phyloP scores from a whole-genome alignment of 2,113 vertebrate genomes.

The Malurus elegans region DNA sequence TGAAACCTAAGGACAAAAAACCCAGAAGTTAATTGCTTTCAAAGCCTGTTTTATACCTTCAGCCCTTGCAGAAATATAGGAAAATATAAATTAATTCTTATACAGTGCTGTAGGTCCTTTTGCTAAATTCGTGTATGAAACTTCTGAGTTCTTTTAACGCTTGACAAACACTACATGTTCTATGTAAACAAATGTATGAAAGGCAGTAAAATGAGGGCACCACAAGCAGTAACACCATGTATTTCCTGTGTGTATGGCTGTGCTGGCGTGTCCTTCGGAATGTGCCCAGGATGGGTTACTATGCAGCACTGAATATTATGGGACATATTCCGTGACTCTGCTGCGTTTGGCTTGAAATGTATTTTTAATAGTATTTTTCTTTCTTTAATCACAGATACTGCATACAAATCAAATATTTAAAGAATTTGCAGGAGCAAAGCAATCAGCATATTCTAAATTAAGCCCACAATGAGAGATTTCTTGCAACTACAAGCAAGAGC shows the following conservation, averaged over 20 bases:
- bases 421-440: slow-evolving; percentile 32
- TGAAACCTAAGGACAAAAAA: background rate
- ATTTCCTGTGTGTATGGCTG: rapidly evolving
- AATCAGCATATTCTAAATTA: slow-evolving; percentile 53
- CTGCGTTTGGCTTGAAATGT: background rate
- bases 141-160: background rate
- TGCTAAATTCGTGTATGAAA: background rate
- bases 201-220: background rate
- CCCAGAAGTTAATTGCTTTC: background rate
- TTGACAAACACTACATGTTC: background rate
- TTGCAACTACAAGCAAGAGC: slow-evolving; percentile 48
- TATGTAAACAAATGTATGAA: background rate
- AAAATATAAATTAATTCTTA: background rate
- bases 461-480: slow-evolving; percentile 39
- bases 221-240: background rate
- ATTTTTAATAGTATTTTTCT: background rate
- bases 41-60: background rate
- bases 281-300: background rate
- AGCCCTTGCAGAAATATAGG: background rate
- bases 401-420: slow-evolving; percentile 10
- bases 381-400: background rate
- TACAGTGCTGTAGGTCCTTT: background rate
- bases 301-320: background rate
- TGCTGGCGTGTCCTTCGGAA: rapidly evolving
- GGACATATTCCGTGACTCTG: background rate